Evolutionary conservation across 2,888 invertebrate species (phyloP), one percentile per base, ranked within the genome.

Genomic region (Lampropteryx suffumata): DNA sequence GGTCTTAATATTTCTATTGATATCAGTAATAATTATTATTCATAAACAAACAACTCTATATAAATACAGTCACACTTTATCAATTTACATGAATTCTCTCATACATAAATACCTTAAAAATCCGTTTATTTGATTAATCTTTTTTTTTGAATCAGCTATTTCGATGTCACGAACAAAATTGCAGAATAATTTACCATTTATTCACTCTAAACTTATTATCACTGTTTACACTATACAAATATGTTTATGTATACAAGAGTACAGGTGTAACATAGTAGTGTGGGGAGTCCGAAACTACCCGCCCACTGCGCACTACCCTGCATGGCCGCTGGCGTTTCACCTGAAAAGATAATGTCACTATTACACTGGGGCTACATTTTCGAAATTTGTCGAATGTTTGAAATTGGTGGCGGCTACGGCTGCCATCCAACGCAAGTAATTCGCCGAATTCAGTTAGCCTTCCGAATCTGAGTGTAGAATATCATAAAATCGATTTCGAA

Each of bases 251-350:
- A 67, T 54, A 73, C 56, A 17, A 76, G 59, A 17, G 59, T 48
- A 64, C 62, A 69, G 21, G 72, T 65, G 39, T 73, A 64, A 36
- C 60, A 62, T 35, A 77, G 42, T 24, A 79, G 59, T n/a, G 73
- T 74, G 8, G 74, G 70, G 24, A 80, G 59, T 14, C 74, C 73
- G n/a, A 77, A 72, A 55, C 79, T 76, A 54, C 75, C 76, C 0
- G 80, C 69, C 82, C 87, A 87, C 48, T 84, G 81, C 2, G 86
- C 91, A 39, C 94, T 94, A 67, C 95, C 95, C 86, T 96, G 95
- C 95, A 96, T 96, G 35, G 96, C 96, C 49, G 95, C 96, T 68
- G 96, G 96, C 79, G 95, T 95, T 90, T 96, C 96, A 71, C 95
- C 96, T 95, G 47, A 8, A 21, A 11, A 42, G 27, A 14, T 4